These are phyloP conservation scores for Apostichopus californicus DNA, from an alignment of 35 echinoderm and acorn worm species.

Conservation along the genomic window DNA sequence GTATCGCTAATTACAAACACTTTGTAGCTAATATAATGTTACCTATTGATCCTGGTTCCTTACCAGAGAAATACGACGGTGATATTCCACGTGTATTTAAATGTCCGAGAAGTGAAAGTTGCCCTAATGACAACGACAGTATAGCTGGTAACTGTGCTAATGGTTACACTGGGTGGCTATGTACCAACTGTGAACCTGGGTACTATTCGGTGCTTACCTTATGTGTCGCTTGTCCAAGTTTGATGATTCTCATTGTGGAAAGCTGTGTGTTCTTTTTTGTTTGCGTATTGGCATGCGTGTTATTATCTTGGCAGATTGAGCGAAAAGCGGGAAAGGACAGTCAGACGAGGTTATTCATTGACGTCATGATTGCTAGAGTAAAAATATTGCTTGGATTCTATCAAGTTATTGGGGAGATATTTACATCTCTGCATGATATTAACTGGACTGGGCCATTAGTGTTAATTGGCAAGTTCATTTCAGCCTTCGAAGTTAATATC, in stretches of 20 bases:
- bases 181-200: background rate
- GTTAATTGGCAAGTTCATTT: background rate
- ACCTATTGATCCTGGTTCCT: too few species aligned
- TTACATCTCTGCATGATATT: background rate
- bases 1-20: background rate
- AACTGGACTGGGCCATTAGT: background rate
- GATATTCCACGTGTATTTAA: background rate
- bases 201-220: background rate
- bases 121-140: background rate
- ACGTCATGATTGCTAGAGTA: background rate
- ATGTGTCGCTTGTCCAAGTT: background rate
- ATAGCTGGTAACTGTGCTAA: background rate
- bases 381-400: background rate
- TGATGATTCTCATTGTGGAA: background rate
- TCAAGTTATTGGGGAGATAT: background rate
- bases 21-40: constrained; percentile 28
- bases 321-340: background rate
- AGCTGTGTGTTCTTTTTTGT: background rate
- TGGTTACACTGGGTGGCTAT: background rate
- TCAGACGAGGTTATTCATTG: background rate
- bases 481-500: background rate
- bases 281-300: background rate
- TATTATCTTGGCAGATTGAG: background rate
- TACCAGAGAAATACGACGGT: background rate
- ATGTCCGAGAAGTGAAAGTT: background rate